Base-by-base conservation (phyloP, 1,140 invertebrate genomes). In the Lepidurus packardi region DNA sequence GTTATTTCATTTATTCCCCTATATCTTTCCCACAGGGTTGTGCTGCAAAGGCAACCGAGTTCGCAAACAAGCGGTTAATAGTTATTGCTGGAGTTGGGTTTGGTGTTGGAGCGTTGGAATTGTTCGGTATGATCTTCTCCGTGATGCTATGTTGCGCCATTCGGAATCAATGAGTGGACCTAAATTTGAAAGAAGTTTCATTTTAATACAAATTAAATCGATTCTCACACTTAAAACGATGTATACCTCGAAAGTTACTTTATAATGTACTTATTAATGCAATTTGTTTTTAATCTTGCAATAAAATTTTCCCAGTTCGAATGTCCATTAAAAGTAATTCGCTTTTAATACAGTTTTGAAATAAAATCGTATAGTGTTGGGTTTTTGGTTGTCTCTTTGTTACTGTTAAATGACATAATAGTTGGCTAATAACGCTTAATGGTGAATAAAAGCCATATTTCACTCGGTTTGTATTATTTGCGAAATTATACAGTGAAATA, bases 141-240 rank as follows among this genome's bases (percentile, higher is more conserved):
- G 86, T 94, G 82, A 88, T 93, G 80, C 86, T 94, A 21, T 93
- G 92, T 83, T 94, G 91, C 84, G 90, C 91, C 41, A 90, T 93
- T 79, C 88, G 89, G 80, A 87, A 88, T 65, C 6, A 65, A 7
- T 65, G 13, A 65, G 16, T n/a, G 21, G 1, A 7, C 16, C 45
- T 10, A 47, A 16, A 47, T 47, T 2, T 47, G 16, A 11, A 47
- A 47, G 6, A 11, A 47, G 16, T 4, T 47, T 47, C 16, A 47
- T 47, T 16, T 10, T 1, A 47, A 6, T 8, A 47, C 9, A 3
- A 47, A 47, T 4, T 34, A 34, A 34, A 34, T 34, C 34, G 34
- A 34, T 34, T 34, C 34, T 34, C 34, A 34, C 34, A 34, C 34
- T 34, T 34, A 34, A 4, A 34, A 34, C 3, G 34, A 34, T 34